phyloP scores from a whole-genome alignment of 2,888 invertebrate species.

The Callinectes sapidus region DNA sequence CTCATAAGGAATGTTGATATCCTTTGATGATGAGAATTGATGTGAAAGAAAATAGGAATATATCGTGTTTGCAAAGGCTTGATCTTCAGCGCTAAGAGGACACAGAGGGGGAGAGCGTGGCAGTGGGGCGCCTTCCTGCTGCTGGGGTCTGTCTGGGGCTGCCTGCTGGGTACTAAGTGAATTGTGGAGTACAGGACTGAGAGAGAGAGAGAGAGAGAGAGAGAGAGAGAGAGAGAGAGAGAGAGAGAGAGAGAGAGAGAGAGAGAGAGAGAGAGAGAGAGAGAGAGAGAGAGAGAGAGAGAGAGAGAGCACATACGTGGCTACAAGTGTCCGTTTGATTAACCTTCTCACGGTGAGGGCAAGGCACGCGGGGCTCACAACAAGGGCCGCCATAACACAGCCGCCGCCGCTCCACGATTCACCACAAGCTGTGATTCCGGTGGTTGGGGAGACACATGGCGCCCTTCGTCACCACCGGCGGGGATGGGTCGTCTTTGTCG shows the following conservation, averaged over 20 bases:
- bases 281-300: not conserved
- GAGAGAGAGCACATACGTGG: not conserved
- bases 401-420: not conserved
- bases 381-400: not conserved
- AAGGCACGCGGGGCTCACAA: not conserved
- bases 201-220: not conserved
- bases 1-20: not conserved
- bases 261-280: slow-evolving; percentile 15
- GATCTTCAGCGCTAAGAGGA: not conserved
- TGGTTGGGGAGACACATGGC: slow-evolving; percentile 5
- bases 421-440: slow-evolving; percentile 11
- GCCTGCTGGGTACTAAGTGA: not conserved
- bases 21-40: not conserved
- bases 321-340: not conserved
- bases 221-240: not conserved
- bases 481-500: not conserved
- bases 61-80: slow-evolving; percentile 9
- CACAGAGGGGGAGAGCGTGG: not conserved
- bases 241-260: not conserved
- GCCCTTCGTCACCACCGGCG: slow-evolving; percentile 12
- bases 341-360: not conserved
- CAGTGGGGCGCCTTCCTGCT: not conserved
- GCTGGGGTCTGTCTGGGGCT: not conserved
- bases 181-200: not conserved
- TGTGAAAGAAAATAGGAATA: not conserved